Conservation (phyloP, 2,888 invertebrate genomes). For the Euclidia mi region DNA sequence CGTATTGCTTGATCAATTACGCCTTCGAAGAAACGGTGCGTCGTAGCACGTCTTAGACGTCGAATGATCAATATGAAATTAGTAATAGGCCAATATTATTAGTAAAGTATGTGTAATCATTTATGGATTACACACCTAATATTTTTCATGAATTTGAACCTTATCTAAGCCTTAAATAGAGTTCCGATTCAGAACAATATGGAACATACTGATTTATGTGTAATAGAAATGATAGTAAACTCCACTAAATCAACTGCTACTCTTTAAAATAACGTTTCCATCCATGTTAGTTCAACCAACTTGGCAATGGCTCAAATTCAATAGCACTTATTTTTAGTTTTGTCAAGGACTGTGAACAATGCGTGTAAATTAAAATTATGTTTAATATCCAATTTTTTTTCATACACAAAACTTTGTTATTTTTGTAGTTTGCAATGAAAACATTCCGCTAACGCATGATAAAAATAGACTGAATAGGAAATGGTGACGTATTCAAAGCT, state of each 20-base stretch:
- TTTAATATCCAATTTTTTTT: too few relatives aligned
- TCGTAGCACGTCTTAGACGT: too few relatives aligned
- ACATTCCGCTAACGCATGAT: constrained; percentile 5
- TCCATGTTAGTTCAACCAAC: constrained; percentile 57
- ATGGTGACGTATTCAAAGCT: constrained; percentile 49
- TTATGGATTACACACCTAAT: too few relatives aligned
- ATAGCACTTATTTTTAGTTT: constrained; percentile 50
- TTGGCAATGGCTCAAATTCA: constrained; percentile 70
- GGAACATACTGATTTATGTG: too few relatives aligned
- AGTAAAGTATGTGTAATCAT: too few relatives aligned
- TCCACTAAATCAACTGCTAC: too few relatives aligned
- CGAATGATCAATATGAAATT: too few relatives aligned
- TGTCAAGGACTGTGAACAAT: constrained; percentile 25
- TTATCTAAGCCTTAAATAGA: too few relatives aligned
- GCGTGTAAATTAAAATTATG: constrained; percentile 2
- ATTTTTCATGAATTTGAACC: too few relatives aligned
- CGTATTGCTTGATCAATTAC: constrained; percentile 7
- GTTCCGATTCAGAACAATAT: too few relatives aligned
- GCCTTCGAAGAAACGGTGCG: neutral
- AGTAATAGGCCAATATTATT: too few relatives aligned
- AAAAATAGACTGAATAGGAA: constrained; percentile 15
- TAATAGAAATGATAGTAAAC: too few relatives aligned
- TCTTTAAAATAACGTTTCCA: constrained; percentile 29
- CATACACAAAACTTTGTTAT: neutral
- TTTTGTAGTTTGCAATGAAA: neutral